These are phyloP conservation scores for Helarctos malayanus DNA, from an alignment of 2,797 vertebrate genomes.

Conservation along the genomic window DNA sequence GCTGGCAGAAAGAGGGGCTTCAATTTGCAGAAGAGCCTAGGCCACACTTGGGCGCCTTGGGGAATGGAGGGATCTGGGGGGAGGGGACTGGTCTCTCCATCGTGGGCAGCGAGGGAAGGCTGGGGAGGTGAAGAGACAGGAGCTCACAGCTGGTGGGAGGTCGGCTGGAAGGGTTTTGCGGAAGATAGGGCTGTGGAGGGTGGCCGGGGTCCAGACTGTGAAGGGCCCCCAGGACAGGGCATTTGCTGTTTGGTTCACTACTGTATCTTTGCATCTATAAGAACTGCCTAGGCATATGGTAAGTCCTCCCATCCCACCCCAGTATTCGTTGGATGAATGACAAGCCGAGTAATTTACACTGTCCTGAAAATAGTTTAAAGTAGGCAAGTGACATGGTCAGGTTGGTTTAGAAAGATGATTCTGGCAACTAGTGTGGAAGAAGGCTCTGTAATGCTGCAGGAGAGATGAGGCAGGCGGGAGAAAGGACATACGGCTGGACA, in stretches of 20 bases:
- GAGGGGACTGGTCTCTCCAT: background rate
- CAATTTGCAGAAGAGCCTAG: background rate
- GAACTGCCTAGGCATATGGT: background rate
- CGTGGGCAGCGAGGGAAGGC: accelerated
- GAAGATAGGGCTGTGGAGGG: background rate
- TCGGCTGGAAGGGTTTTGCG: background rate
- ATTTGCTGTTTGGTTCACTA: background rate
- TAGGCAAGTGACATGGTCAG: background rate
- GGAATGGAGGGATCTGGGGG: background rate
- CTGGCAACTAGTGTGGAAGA: background rate
- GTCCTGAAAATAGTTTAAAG: background rate
- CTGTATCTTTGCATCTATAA: background rate
- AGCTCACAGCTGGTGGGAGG: background rate
- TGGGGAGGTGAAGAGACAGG: background rate
- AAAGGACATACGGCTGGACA: background rate
- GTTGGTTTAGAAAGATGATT: constrained; percentile 4
- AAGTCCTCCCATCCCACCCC: background rate
- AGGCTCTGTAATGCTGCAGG: background rate
- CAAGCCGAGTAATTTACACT: background rate
- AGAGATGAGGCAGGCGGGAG: background rate
- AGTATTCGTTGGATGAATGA: background rate
- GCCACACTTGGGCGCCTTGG: background rate
- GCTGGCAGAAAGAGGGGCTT: background rate
- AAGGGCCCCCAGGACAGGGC: background rate
- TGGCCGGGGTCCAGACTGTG: background rate